Conservation (phyloP, 2,797 vertebrate genomes). For the Toxotes lorentzi region DNA sequence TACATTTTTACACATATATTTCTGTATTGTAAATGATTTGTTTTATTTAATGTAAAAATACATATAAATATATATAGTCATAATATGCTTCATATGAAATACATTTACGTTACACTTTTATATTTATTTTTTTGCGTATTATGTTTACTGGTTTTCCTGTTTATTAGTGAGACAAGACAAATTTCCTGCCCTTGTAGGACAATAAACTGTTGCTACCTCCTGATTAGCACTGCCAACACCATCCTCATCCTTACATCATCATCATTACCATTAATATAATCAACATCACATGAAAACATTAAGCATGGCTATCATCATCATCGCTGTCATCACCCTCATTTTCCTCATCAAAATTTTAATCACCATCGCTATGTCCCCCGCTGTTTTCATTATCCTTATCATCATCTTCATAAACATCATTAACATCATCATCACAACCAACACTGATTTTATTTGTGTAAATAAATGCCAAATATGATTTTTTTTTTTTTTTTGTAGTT, state of each 20-base stretch:
- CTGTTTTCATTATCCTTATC: slow-evolving; percentile 61
- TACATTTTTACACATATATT: too few species aligned
- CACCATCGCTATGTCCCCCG: slow-evolving; percentile 42
- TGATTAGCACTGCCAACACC: background rate
- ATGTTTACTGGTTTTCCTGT: background rate
- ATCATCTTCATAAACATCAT: slow-evolving; percentile 53
- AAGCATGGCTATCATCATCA: slow-evolving; percentile 19
- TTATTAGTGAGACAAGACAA: background rate
- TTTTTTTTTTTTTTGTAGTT: background rate
- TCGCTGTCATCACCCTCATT: slow-evolving; percentile 44
- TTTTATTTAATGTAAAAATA: background rate
- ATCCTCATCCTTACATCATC: slow-evolving; percentile 24
- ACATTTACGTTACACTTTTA: too few species aligned
- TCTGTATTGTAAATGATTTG: too few species aligned
- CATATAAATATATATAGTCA: background rate
- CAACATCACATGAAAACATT: slow-evolving; percentile 67
- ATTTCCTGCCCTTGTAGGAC: background rate
- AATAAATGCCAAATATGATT: slow-evolving; percentile 42
- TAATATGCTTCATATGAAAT: background rate
- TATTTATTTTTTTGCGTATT: background rate
- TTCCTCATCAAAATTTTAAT: slow-evolving; percentile 71
- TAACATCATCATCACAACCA: slow-evolving; percentile 37
- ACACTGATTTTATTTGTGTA: slow-evolving; percentile 52
- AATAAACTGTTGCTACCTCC: too few species aligned
- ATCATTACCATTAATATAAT: slow-evolving; percentile 65